phyloP scores from a whole-genome alignment of 2,797 vertebrate genomes.

The Nannoperca australis region DNA sequence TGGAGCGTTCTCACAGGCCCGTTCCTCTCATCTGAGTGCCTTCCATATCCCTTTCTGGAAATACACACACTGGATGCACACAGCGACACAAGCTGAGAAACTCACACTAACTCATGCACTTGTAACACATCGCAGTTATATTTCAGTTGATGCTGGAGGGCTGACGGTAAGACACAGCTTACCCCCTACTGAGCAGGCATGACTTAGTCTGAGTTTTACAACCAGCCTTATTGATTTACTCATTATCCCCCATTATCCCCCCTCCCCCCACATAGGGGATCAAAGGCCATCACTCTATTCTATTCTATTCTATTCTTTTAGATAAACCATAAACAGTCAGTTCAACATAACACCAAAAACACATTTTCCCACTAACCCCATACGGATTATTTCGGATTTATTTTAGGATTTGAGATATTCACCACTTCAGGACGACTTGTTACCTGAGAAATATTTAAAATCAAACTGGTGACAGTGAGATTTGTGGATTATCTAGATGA shows the following conservation, averaged over 20 bases:
- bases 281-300: conserved; percentile 69
- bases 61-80: conserved; percentile 19
- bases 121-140: conserved; percentile 76
- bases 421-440: neutral
- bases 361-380: neutral
- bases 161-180: conserved; percentile 90
- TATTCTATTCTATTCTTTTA: conserved; percentile 21
- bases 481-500: conserved; percentile 23
- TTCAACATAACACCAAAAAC: conserved; percentile 2
- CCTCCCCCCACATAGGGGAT: conserved; percentile 81
- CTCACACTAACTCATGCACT: conserved; percentile 23
- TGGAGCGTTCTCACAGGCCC: conserved; percentile 14
- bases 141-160: conserved; percentile 90
- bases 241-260: conserved; percentile 85
- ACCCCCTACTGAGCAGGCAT: conserved; percentile 94
- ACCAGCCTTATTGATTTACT: conserved; percentile 95
- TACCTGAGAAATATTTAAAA: neutral
- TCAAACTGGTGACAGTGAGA: neutral
- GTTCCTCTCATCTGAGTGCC: conserved; percentile 30
- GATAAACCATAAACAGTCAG: conserved; percentile 8
- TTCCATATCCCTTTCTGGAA: conserved; percentile 29
- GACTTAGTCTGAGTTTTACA: conserved; percentile 96
- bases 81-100: conserved; percentile 35
- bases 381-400: conserved; percentile 2
- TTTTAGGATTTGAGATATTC: conserved; percentile 1